A percentile compares a stretch with the other conserved stretches of the same genome.
phyloP scores from a whole-genome alignment of 2,113 vertebrate species.

The Marmota flaviventris region DNA sequence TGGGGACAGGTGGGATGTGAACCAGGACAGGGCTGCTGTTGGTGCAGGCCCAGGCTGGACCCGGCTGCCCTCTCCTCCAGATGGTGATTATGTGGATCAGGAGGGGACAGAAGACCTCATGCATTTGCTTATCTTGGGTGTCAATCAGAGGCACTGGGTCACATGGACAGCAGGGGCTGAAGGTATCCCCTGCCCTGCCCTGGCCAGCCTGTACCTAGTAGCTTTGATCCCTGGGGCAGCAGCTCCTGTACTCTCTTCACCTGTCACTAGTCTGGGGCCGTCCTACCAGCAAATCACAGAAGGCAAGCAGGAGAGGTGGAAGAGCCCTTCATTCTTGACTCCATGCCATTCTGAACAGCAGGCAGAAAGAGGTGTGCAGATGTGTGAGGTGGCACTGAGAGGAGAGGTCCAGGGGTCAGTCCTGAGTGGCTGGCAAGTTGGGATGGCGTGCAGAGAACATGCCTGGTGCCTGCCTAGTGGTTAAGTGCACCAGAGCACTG shows the following conservation, averaged over 20 bases:
- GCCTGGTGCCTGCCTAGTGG: neutral
- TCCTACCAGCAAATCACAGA: fast-evolving
- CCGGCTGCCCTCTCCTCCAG: fast-evolving
- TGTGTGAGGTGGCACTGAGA: neutral
- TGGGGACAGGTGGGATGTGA: no score
- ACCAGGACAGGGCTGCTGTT: neutral
- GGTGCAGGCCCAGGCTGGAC: neutral
- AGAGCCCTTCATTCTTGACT: fast-evolving
- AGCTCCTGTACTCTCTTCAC: fast-evolving
- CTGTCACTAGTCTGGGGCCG: no score
- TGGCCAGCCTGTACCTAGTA: no score
- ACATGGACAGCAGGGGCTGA: no score
- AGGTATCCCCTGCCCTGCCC: no score
- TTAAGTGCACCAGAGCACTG: neutral
- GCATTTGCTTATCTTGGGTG: fast-evolving
- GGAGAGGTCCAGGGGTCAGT: neutral
- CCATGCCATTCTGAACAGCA: no score
- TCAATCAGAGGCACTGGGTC: neutral
- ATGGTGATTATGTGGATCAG: neutral
- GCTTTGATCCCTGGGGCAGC: neutral
- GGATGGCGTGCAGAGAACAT: neutral
- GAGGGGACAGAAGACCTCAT: fast-evolving
- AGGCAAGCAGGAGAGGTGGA: neutral
- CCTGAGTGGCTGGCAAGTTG: fast-evolving
- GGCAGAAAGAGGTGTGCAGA: no score